Evolutionary conservation across 2,888 invertebrate species (phyloP).

Genomic region (Apodemia mormo): DNA sequence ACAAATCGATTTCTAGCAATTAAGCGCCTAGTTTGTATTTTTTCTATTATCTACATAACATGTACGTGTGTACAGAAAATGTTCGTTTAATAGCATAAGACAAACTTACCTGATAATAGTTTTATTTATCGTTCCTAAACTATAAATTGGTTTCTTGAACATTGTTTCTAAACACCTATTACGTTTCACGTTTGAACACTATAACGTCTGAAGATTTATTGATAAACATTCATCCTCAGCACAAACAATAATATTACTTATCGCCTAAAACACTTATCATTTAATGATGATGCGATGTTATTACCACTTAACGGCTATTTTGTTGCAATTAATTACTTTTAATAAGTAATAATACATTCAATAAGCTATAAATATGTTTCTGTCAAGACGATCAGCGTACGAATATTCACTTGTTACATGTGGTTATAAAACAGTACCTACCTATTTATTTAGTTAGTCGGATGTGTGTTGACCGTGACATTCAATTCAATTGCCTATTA

Average conservation of each 20-base stretch:
- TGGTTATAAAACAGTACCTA: neutral
- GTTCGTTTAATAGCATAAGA: too few relatives aligned
- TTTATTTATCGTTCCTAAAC: constrained; percentile 17
- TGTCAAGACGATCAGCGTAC: neutral
- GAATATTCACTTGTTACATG: neutral
- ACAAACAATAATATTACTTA: neutral
- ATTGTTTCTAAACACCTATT: neutral
- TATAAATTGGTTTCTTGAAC: constrained; percentile 17
- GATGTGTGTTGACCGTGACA: neutral
- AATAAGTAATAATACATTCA: too few relatives aligned
- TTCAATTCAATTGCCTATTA: neutral
- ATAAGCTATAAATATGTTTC: too few relatives aligned
- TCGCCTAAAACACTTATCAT: neutral
- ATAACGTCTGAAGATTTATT: neutral
- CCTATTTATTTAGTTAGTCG: too few relatives aligned
- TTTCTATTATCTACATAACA: too few relatives aligned
- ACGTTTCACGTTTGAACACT: neutral
- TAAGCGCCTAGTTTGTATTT: too few relatives aligned
- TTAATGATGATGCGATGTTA: neutral
- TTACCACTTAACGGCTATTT: neutral
- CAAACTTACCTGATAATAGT: neutral
- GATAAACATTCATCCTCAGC: neutral
- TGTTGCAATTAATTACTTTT: neutral
- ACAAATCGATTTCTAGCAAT: too few relatives aligned
- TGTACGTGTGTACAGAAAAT: too few relatives aligned